phyloP scores from a whole-genome alignment of 2,888 invertebrate genomes.

The Coelogynopora nodosa region DNA sequence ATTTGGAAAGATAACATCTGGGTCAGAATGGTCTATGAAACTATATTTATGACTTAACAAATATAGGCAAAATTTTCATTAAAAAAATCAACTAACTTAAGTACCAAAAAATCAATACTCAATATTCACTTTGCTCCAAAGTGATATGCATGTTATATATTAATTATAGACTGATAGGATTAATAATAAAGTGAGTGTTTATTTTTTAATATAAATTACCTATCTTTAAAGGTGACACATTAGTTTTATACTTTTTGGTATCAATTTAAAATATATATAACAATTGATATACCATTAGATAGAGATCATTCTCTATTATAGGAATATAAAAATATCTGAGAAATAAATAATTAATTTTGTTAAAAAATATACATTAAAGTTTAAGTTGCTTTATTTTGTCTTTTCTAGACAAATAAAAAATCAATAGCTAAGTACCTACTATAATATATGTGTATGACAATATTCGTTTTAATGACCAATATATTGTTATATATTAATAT shows the following conservation, averaged over 20 bases:
- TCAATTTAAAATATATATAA: background rate
- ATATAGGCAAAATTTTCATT: background rate
- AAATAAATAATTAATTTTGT: background rate
- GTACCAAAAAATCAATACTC: background rate
- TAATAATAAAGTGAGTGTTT: background rate
- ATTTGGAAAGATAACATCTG: background rate
- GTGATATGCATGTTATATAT: background rate
- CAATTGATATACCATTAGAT: background rate
- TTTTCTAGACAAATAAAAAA: background rate
- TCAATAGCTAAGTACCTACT: background rate
- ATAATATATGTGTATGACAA: no score
- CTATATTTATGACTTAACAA: background rate
- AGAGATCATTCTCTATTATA: background rate
- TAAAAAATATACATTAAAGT: background rate
- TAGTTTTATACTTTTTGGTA: background rate
- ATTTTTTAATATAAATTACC: background rate
- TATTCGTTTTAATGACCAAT: no score
- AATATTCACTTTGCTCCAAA: background rate
- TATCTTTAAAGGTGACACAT: background rate
- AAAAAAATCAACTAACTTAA: background rate
- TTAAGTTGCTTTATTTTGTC: background rate
- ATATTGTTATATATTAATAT: no score
- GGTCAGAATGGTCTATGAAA: background rate
- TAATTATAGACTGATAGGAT: background rate
- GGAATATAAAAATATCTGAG: background rate